Evolutionary conservation across 2,888 invertebrate genomes (phyloP), one percentile per base, ranked within the genome.

Genomic region (Drosophila acutilabella): DNA sequence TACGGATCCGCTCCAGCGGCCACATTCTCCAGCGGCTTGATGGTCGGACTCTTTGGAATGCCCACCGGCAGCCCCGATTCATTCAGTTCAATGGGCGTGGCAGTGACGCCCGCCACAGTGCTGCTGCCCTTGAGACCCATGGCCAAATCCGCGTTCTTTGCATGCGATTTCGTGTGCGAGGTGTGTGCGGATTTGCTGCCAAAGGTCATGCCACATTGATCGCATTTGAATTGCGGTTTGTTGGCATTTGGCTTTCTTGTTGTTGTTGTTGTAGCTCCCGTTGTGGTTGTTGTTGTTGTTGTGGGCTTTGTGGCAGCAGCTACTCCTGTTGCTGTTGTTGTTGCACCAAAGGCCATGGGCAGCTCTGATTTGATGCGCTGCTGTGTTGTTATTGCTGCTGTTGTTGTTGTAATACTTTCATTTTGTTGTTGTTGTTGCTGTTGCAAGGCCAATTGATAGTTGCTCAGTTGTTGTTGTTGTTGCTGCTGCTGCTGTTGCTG

Each of bases 111-210:
- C 14, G 41, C 47, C 36, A 8, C 40, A 14, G n/a, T 16, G 11
- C 45, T 2, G 33, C 26, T 33, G 3, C 53, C 40, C 54, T 71
- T 72, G 5, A 78, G 40, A 40, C 78, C 78, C 54, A 80, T 44
- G 36, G 81, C 66, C 33, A 78, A 57, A 18, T 90, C 88, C 0
- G 78, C 75, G 40, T 82, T 91, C 64, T 94, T 94, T 40, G 94
- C 94, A 92, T 96, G 96, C n/a, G 94, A 94, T 67, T 94, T 93
- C 30, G 94, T 91, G 86, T 95, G 95, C 86, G 95, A 96, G 71
- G 96, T 96, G 81, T 96, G 95, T 2, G 96, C 95, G 90, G 94
- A 96, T 90, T 96, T 95, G 83, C 96, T 96, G 48, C 95, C 95
- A 87, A 96, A 96, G 68, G 94, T 95, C 93, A 96, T 95, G 72